These are phyloP conservation scores for Agonopterix heracliana DNA, from an alignment of 2,888 invertebrate species.

Conservation along the genomic window DNA sequence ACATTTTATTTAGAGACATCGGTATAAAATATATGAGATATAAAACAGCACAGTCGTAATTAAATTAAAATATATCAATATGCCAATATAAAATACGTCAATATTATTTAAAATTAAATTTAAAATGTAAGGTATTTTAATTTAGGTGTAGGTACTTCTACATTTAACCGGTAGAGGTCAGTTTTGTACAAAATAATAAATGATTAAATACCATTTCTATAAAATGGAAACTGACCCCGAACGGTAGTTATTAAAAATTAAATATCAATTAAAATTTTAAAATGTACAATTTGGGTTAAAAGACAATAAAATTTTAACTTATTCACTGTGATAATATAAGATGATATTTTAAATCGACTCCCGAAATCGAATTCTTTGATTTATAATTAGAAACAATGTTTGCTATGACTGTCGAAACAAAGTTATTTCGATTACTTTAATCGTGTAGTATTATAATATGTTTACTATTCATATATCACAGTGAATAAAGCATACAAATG, in stretches of 20 bases:
- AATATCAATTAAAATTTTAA: constrained; percentile 14
- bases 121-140: constrained; percentile 11
- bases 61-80: constrained; percentile 55
- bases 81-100: constrained; percentile 53
- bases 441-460: no score
- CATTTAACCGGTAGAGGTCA: constrained; percentile 17
- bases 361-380: no score
- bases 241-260: constrained; percentile 9
- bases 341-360: no score
- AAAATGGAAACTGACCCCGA: constrained; percentile 14
- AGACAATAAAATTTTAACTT: constrained; percentile 9
- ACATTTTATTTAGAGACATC: constrained; percentile 75
- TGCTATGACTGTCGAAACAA: no score
- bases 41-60: constrained; percentile 73
- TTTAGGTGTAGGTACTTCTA: constrained; percentile 14
- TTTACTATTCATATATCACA: constrained; percentile 41
- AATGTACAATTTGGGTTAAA: constrained; percentile 6
- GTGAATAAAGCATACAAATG: constrained; percentile 47
- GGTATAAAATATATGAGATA: constrained; percentile 76
- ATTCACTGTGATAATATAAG: constrained; percentile 55
- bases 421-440: no score
- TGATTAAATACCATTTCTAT: constrained; percentile 8
- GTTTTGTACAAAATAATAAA: constrained; percentile 12
- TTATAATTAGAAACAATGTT: no score
- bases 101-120: constrained; percentile 23